These are phyloP conservation scores for Teleiodes luculella DNA, from an alignment of 2,888 invertebrate species.

Conservation along the genomic window DNA sequence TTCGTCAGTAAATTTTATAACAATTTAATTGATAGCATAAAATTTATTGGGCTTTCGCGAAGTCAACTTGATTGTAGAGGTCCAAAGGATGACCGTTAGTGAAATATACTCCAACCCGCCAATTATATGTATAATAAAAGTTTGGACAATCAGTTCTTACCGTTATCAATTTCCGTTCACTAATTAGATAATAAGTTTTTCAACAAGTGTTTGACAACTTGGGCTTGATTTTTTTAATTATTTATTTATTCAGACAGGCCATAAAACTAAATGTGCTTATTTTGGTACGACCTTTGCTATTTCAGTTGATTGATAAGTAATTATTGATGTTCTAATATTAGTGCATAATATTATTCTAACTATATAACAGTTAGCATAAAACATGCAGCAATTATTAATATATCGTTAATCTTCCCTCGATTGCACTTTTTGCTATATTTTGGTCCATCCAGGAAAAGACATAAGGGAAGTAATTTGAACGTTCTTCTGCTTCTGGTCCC, in stretches of 20 bases:
- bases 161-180: constrained; percentile 8
- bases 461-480: not conserved
- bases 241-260: no score
- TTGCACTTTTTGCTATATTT: not conserved
- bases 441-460: not conserved
- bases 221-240: not conserved
- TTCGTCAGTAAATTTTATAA: not conserved
- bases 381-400: no score
- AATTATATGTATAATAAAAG: constrained; percentile 15
- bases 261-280: no score
- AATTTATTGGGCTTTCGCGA: constrained; percentile 14
- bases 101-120: constrained; percentile 8
- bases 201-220: not conserved
- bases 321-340: no score
- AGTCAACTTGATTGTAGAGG: constrained; percentile 10
- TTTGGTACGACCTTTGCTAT: no score
- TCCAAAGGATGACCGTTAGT: constrained; percentile 3
- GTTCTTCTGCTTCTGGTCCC: not conserved
- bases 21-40: constrained; percentile 15
- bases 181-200: not conserved
- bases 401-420: no score
- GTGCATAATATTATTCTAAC: no score
- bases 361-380: no score
- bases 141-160: constrained; percentile 3
- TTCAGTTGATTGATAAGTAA: no score